Conservation (phyloP, 1,140 invertebrate species). For the Helicoverpa zea region DNA sequence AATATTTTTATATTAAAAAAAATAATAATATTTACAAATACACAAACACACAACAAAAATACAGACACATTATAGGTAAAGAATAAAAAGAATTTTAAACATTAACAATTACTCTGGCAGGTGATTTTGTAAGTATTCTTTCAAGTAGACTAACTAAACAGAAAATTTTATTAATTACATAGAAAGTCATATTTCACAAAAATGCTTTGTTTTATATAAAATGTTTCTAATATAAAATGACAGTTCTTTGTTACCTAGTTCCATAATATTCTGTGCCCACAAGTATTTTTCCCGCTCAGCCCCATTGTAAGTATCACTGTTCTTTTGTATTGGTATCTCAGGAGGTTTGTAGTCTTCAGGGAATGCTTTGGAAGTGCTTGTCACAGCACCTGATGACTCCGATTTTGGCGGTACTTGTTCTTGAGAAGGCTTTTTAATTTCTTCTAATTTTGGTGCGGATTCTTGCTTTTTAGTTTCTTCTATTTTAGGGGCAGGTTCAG, state of each 20-base stretch:
- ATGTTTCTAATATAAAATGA: not conserved
- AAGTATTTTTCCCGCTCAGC: conserved; percentile 91
- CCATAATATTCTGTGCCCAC: conserved; percentile 94
- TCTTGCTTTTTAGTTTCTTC: not conserved
- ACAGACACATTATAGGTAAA: not conserved
- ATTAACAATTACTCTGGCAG: no score
- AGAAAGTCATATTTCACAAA: no score
- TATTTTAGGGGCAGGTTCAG: not conserved
- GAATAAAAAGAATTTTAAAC: not conserved
- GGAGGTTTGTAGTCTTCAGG: conserved; percentile 74
- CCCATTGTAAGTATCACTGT: conserved; percentile 93
- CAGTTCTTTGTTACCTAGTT: conserved; percentile 85
- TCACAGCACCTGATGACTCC: conserved; percentile 23
- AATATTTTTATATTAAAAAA: no score
- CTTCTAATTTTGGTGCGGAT: not conserved
- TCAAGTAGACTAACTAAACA: no score
- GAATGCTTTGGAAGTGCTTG: conserved; percentile 48
- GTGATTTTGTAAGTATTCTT: no score
- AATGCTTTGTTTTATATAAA: not conserved
- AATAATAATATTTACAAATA: no score
- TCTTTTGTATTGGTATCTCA: conserved; percentile 74
- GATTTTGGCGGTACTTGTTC: not conserved
- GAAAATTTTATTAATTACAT: no score
- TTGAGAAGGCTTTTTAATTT: not conserved
- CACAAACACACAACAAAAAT: not conserved